A percentile compares a stretch with the other conserved stretches of the same genome.
Evolutionary conservation across 2,888 invertebrate genomes (phyloP).

Genomic region (Plemyria rubiginata): DNA sequence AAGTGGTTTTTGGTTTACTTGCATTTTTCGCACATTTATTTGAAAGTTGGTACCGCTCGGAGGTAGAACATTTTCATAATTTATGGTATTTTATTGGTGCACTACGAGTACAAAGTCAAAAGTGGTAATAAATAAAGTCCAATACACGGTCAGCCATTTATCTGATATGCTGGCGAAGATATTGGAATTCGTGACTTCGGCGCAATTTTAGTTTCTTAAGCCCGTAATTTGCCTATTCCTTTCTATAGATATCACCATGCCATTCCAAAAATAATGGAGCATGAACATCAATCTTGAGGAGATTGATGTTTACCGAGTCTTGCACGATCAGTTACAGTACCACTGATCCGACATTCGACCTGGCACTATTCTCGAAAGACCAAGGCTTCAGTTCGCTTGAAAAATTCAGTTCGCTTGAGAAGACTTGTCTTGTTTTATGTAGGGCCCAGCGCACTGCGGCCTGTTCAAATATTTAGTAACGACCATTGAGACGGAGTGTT

Average conservation of each 20-base stretch:
- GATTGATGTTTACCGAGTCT: conserved; percentile 31
- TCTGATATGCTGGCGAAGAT: too few relatives aligned
- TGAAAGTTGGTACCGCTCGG: background rate
- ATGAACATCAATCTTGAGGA: background rate
- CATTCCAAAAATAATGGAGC: conserved; percentile 22
- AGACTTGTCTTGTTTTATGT: conserved; percentile 76
- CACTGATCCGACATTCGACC: conserved; percentile 31
- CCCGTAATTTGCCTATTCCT: background rate
- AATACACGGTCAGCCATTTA: too few relatives aligned
- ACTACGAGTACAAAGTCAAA: too few relatives aligned
- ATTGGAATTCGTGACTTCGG: background rate
- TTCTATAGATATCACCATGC: background rate
- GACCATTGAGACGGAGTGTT: conserved; percentile 63
- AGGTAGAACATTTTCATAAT: conserved; percentile 11
- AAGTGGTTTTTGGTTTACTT: background rate
- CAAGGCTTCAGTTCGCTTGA: conserved; percentile 58
- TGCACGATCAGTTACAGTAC: conserved; percentile 18
- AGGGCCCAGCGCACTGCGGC: conserved; percentile 73
- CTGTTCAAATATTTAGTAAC: conserved; percentile 73
- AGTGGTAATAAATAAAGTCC: too few relatives aligned
- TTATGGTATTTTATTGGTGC: too few relatives aligned
- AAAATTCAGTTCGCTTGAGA: conserved; percentile 70
- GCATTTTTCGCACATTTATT: conserved; percentile 12
- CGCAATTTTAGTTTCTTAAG: background rate
- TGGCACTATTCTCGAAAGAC: conserved; percentile 51